phyloP scores from a whole-genome alignment of 2,888 invertebrate species.

The Pandemis corylana region DNA sequence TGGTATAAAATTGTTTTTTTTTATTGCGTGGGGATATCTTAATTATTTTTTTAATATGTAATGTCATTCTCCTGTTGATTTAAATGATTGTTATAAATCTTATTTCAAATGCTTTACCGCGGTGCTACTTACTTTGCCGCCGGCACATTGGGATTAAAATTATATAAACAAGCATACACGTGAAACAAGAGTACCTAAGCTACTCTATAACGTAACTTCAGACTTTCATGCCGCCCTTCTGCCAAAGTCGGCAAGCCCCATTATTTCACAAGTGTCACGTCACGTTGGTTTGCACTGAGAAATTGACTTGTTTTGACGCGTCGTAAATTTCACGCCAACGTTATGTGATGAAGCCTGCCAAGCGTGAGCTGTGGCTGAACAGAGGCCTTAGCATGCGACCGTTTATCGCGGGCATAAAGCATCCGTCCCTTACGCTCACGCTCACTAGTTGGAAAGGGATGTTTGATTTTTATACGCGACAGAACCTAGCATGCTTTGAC shows the following conservation, averaged over 20 bases:
- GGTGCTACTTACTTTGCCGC: not conserved
- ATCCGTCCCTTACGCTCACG: too few species aligned
- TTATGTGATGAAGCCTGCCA: conserved; percentile 24
- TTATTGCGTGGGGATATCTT: too few species aligned
- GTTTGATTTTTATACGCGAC: too few species aligned
- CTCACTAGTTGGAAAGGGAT: too few species aligned
- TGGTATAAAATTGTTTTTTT: too few species aligned
- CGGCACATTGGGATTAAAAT: not conserved
- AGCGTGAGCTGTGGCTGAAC: conserved; percentile 21
- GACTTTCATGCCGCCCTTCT: not conserved
- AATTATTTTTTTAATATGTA: too few species aligned
- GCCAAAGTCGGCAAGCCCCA: conserved; percentile 1
- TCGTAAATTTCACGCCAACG: conserved; percentile 21
- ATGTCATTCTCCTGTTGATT: not conserved
- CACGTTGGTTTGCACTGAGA: conserved; percentile 13
- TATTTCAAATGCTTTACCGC: not conserved
- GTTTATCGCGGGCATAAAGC: not conserved
- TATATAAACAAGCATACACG: not conserved
- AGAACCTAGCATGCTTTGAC: conserved; percentile 35
- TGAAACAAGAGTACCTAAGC: not conserved
- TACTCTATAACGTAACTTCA: not conserved
- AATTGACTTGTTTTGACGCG: conserved; percentile 23
- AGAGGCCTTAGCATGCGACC: not conserved
- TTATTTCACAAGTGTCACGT: conserved; percentile 10
- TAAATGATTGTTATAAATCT: not conserved